phyloP scores from a whole-genome alignment of 2,113 vertebrate genomes.

The Strigops habroptila region DNA sequence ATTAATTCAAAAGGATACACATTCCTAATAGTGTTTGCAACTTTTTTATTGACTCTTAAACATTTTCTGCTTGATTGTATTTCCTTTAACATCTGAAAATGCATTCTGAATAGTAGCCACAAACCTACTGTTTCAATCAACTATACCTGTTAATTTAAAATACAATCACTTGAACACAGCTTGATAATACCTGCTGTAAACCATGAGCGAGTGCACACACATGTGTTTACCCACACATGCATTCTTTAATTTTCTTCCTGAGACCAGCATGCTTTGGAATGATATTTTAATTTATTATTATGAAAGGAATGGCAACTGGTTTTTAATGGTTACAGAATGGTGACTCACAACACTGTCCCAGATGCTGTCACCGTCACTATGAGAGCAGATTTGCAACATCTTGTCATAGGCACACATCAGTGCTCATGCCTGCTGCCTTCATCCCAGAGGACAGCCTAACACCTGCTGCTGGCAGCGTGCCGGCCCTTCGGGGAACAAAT shows the following conservation, averaged over 20 bases:
- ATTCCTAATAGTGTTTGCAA: neutral
- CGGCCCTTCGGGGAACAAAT: slow-evolving; percentile 79
- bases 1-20: neutral
- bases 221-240: neutral
- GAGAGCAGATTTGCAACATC: slow-evolving; percentile 84
- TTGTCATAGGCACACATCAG: slow-evolving; percentile 86
- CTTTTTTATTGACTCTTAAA: neutral
- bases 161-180: neutral
- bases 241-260: neutral
- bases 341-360: slow-evolving; percentile 75
- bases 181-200: neutral
- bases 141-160: slow-evolving; percentile 15
- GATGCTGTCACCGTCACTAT: slow-evolving; percentile 75
- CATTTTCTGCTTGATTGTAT: neutral
- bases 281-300: slow-evolving; percentile 75
- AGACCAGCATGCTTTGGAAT: slow-evolving; percentile 34
- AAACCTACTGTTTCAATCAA: neutral
- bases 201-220: neutral
- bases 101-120: neutral
- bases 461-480: slow-evolving; percentile 88
- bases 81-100: slow-evolving; percentile 15
- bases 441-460: slow-evolving; percentile 84
- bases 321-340: slow-evolving; percentile 79
- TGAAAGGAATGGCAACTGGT: slow-evolving; percentile 72
- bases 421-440: slow-evolving; percentile 81